Conservation (phyloP, 2,888 invertebrate genomes). For the Marronus borbonicus region DNA sequence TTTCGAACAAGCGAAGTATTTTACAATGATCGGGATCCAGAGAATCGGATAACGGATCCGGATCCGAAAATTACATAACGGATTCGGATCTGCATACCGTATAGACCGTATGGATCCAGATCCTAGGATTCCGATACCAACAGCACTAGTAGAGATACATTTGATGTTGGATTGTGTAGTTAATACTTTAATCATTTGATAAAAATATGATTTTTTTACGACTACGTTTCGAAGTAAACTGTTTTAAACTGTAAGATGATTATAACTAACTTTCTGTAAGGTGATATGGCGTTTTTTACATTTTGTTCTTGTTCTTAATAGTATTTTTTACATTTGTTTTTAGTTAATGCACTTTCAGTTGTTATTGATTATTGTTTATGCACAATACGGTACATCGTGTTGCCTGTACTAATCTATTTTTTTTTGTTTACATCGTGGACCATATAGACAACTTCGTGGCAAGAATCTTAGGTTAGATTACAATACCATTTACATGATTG, state of each 20-base stretch:
- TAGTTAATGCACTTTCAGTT: conserved; percentile 56
- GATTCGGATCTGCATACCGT: too few relatives aligned
- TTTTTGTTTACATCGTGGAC: conserved; percentile 71
- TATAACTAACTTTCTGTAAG: conserved; percentile 34
- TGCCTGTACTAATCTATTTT: conserved; percentile 55
- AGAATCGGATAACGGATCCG: too few relatives aligned
- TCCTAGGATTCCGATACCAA: too few relatives aligned
- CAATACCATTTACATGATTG: conserved; percentile 44
- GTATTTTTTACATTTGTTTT: conserved; percentile 50
- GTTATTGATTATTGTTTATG: conserved; percentile 53
- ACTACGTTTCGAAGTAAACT: background rate
- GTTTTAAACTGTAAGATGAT: background rate
- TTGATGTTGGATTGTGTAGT: too few relatives aligned
- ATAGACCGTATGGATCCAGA: too few relatives aligned
- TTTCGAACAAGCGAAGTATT: too few relatives aligned
- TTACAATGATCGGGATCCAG: too few relatives aligned
- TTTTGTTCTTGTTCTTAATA: conserved; percentile 22
- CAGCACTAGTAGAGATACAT: too few relatives aligned
- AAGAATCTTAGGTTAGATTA: conserved; percentile 83
- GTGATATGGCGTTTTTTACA: conserved; percentile 18
- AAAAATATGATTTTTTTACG: background rate
- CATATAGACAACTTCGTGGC: conserved; percentile 83
- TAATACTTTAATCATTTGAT: too few relatives aligned
- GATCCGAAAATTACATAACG: too few relatives aligned
- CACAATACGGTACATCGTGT: conserved; percentile 52